These are phyloP conservation scores for Chymomyza costata DNA, from an alignment of 1,140 invertebrate genomes.

Conservation along the genomic window DNA sequence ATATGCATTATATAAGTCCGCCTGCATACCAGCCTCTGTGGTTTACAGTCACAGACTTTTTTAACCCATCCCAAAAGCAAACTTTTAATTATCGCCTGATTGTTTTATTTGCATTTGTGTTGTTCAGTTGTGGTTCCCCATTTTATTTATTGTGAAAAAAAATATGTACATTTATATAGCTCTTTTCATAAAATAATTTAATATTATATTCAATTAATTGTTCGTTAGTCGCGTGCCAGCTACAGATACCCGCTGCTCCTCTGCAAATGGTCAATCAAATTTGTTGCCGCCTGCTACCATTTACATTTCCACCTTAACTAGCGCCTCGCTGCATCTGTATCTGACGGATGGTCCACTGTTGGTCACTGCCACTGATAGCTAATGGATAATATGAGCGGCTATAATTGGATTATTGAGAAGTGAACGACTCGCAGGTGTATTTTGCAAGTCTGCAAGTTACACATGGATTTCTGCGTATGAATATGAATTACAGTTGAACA, in stretches of 20 bases:
- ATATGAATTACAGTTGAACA: slow-evolving; percentile 32
- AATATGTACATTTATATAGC: too few relatives aligned
- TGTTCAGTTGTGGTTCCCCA: slow-evolving; percentile 8
- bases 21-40: slow-evolving; percentile 9
- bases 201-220: slow-evolving; percentile 67
- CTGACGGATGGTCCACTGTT: too few relatives aligned
- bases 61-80: slow-evolving; percentile 1
- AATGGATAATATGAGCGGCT: slow-evolving; percentile 52
- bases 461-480: not conserved
- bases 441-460: too few relatives aligned
- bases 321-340: too few relatives aligned
- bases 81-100: not conserved
- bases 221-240: slow-evolving; percentile 42
- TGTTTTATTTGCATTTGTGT: too few relatives aligned
- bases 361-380: slow-evolving; percentile 25
- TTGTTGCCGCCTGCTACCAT: not conserved
- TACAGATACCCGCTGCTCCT: slow-evolving; percentile 16
- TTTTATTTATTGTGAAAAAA: slow-evolving; percentile 4
- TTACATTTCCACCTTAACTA: not conserved
- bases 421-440: slow-evolving; percentile 9
- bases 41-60: slow-evolving; percentile 29
- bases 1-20: not conserved
- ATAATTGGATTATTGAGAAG: slow-evolving; percentile 54
- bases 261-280: too few relatives aligned
- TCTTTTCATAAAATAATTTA: slow-evolving; percentile 49